phyloP scores from a whole-genome alignment of 2,113 vertebrate genomes.

The Psammodynastes pulverulentus region DNA sequence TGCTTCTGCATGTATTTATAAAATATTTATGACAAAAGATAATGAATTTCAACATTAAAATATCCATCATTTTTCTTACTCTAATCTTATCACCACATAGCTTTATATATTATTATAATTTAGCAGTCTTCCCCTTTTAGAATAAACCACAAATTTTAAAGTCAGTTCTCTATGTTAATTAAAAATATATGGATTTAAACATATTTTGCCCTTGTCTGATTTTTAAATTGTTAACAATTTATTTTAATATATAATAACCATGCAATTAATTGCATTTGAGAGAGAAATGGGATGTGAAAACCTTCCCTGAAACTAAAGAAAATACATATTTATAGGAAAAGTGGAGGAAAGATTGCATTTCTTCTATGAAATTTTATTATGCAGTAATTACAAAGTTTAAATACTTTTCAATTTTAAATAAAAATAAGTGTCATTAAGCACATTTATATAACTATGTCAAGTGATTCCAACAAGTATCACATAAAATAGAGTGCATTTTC shows the following conservation, averaged over 20 bases:
- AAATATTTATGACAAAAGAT: conserved; percentile 30
- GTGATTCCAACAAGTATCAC: conserved; percentile 68
- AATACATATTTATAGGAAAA: conserved; percentile 60
- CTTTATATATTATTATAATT: conserved; percentile 13
- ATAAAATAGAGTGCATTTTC: conserved; percentile 72
- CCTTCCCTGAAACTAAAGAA: conserved; percentile 57
- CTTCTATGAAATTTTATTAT: conserved; percentile 96
- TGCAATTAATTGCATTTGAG: conserved; percentile 19
- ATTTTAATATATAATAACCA: conserved; percentile 53
- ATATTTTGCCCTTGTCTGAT: conserved; percentile 16
- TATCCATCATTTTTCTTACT: background rate
- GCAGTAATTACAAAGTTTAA: conserved; percentile 89
- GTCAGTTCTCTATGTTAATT: conserved; percentile 35
- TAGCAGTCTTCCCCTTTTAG: conserved; percentile 27
- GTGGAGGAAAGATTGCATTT: conserved; percentile 65
- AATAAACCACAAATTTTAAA: conserved; percentile 25
- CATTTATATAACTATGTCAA: conserved; percentile 68
- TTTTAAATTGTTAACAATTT: conserved; percentile 31
- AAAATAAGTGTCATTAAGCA: conserved; percentile 77
- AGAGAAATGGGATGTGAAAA: background rate
- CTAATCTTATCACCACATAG: conserved; percentile 5
- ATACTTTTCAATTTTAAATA: conserved; percentile 84
- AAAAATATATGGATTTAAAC: conserved; percentile 25
- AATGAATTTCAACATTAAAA: conserved; percentile 29
- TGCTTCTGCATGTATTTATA: conserved; percentile 26